Base-by-base conservation (phyloP, 2,888 invertebrate species). In the Ethmia dodecea region DNA sequence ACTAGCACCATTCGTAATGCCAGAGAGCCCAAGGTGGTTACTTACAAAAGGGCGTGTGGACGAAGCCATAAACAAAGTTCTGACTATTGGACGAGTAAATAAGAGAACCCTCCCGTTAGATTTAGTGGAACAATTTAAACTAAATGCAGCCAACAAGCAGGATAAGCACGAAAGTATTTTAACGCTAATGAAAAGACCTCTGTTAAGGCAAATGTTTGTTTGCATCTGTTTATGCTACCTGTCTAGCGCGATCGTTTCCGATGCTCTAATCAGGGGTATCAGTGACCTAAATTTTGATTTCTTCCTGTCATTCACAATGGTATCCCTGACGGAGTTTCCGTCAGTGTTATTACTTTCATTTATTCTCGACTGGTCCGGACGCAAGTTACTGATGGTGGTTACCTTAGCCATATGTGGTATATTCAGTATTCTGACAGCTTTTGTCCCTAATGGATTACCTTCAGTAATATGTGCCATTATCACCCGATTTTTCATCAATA, bases 21-120 rank as follows among this genome's bases (percentile, higher is more conserved):
- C 77, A 1, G 80, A 81, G 45, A 81, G 80, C 39, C 72, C 80
- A 8, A 60, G 71, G 31, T 81, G 79, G 79, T 42, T 77, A 5
- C 37, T 79, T 2, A 64, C 70, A 8, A 73, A 67, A 38, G 75
- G 72, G 3, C 57, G 68, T 10, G 41, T 71, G 1, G 61, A 78
- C 14, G 70, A 77, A 3, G 64, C 78, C 2, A 38, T 76, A 0
- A 40, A 57, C 0, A 76, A 64, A 51, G 46, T 74, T 5, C 30
- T 60, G n/a, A 53, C 34, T 9, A 74, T 78, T 11, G 64, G 61
- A 8, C 52, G 54, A 40, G 41, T 68, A 0, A 79, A 79, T 31
- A 71, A 65, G 37, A 73, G 67, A 41, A 47, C 49, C 27, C 35
- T 79, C 8, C 55, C 76, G 1, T 13, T 43, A 20, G 53, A 55